Conservation (phyloP, 2,888 invertebrate genomes). For the Nomada fabriciana region DNA sequence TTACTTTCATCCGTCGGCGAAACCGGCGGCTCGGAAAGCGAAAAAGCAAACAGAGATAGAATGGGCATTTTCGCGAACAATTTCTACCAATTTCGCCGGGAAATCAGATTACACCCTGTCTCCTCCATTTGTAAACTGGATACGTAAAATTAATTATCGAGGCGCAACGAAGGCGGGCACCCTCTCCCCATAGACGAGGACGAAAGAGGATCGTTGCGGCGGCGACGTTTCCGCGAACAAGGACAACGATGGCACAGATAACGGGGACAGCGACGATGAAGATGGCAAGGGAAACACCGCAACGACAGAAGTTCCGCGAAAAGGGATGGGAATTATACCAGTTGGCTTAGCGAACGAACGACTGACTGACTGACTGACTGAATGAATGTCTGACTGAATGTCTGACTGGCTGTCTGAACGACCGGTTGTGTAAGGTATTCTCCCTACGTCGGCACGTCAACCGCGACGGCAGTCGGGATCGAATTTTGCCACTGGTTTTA, state of each 20-base stretch:
- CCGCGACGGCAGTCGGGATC: constrained; percentile 61
- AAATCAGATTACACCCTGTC: constrained; percentile 79
- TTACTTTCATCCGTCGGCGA: background rate
- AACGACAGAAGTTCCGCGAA: background rate
- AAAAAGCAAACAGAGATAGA: constrained; percentile 2
- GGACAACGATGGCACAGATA: constrained; percentile 25
- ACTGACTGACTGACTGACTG: constrained; percentile 63
- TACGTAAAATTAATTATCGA: constrained; percentile 82
- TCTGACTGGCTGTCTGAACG: constrained; percentile 48
- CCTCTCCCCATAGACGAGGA: constrained; percentile 49
- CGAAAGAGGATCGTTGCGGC: constrained; percentile 47
- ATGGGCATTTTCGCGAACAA: constrained; percentile 74
- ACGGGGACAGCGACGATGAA: constrained; percentile 13
- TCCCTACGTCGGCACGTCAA: constrained; percentile 71
- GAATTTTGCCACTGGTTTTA: constrained; percentile 78
- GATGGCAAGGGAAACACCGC: background rate
- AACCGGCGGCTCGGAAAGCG: background rate
- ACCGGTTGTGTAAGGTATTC: constrained; percentile 63
- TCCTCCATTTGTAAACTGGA: constrained; percentile 80
- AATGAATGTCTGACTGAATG: constrained; percentile 65
- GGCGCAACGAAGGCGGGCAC: constrained; percentile 63
- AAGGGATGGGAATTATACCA: constrained; percentile 76
- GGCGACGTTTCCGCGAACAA: constrained; percentile 40
- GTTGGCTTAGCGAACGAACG: constrained; percentile 62
- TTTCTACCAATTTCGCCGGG: constrained; percentile 80